phyloP scores from a whole-genome alignment of 1,140 invertebrate genomes.

The Ptiloglossa arizonensis region DNA sequence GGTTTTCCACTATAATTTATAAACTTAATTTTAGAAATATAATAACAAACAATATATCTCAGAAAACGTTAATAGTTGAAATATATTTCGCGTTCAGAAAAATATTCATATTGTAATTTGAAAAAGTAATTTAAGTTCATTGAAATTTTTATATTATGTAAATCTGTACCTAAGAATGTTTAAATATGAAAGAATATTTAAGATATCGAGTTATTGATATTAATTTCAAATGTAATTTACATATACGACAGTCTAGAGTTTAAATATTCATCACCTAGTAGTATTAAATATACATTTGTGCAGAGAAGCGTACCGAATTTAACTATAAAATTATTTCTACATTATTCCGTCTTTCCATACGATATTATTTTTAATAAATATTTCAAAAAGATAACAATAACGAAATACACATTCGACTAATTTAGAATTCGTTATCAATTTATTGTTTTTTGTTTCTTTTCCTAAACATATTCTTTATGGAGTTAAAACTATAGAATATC shows the following conservation, averaged over 20 bases:
- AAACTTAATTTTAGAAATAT: no score
- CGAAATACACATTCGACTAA: conserved; percentile 25
- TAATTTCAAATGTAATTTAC: no score
- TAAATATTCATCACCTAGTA: background rate
- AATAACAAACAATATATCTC: background rate
- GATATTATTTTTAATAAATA: conserved; percentile 29
- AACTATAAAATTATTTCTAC: background rate
- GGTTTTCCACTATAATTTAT: no score
- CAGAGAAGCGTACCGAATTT: background rate
- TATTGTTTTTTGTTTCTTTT: background rate
- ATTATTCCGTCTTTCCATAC: conserved; percentile 7
- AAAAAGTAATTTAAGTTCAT: background rate
- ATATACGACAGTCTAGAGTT: no score
- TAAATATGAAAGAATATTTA: no score
- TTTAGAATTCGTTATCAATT: conserved; percentile 22
- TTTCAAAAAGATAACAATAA: conserved; percentile 30
- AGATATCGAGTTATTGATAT: no score
- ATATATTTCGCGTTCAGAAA: background rate
- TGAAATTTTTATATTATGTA: no score
- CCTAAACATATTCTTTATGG: background rate
- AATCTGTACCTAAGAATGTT: no score
- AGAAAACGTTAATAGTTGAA: background rate
- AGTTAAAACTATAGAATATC: background rate
- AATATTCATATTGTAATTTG: background rate
- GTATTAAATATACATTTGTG: background rate